Base-by-base conservation (phyloP, 2,888 invertebrate genomes). In the Rambutsinella grinnellia region DNA sequence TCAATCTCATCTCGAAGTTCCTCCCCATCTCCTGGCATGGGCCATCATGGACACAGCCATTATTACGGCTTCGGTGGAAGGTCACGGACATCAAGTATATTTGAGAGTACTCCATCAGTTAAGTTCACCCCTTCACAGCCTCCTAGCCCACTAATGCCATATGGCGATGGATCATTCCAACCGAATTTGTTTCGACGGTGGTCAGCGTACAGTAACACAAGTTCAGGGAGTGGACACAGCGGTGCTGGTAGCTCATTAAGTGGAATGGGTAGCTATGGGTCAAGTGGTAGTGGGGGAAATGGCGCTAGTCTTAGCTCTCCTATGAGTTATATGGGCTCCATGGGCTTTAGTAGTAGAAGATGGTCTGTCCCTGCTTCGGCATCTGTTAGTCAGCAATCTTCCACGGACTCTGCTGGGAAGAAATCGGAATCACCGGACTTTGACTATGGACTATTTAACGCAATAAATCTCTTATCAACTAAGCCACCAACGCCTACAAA, bases 51-150 rank as follows among this genome's bases (percentile, higher is more conserved):
- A 36, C 81, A 82, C 56, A 74, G 81, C 15, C 63, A 71, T 44
- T 57, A 63, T 36, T 81, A 79, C 49, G 79, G 82, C 2, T 63
- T 70, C 19, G 63, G 70, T 67, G 53, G 67, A 60, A 72, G 82
- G 63, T 82, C 83, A 21, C 76, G 83, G 17, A 83, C 81, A 46
- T 83, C 83, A 1, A 83, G 78, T 51, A 68, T 78, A 44, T 78
- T 78, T 65, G 78, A 78, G 49, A 78, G 78, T 51, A 83, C 79
- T 75, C 82, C 83, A 28, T 82, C 81, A 24, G 81, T 83, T 3
- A 82, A 83, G 44, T 83, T 83, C 36, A 83, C 83, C n/a, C 83
- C 83, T 2, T 83, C 83, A 21, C 83, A 82, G 51, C 82, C 83
- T 1, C 82, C 79, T 17, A 82, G 79, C 19, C 84, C 80, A 3